Base-by-base conservation (phyloP, 2,113 vertebrate species). In the Mus spicilegus region DNA sequence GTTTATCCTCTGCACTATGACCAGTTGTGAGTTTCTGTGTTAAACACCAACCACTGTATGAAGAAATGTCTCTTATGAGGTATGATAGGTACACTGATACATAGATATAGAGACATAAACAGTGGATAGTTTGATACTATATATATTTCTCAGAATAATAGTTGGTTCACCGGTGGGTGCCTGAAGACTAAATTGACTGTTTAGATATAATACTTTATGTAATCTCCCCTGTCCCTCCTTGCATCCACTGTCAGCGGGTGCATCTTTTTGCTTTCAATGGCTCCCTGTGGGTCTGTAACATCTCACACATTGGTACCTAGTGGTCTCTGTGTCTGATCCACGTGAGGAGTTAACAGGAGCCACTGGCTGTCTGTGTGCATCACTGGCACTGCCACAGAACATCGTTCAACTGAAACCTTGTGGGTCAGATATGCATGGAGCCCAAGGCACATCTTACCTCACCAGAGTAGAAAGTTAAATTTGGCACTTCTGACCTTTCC, bases 381-480 rank as follows among this genome's bases (percentile, higher is more conserved):
- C 36, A 19, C 87, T 20, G 69, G 51, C 0, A 58, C 24, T 20
- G 58, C 2, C 4, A 39, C 10, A 7, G 1, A 17, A 17, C 67
- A 87, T 36, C 1, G 5, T 65, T 80, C 76, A 42, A 8, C 17
- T 0, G 1, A 46, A 30, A 19, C 56, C 46, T 30, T 6, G 36
- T 1, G 1, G 12, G 3, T 20, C 28, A 63, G 5, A 24, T 76
- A 63, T 42, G 26, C 3, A 3, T 61, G 67, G 30, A 24, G 42
- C 33, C 9, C 3, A 30, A 56, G 82, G 89, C 70, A 84, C 89
- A 91, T 81, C 95, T 94, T 81, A 93, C 42, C 78, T 92, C 87
- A 92, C 20, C 87, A 67, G 65, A 88, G 75, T 63, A 9, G n/a
- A 81, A 51, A 69, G 87, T 93, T 92, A 80, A 94, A 58, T 39